Evolutionary conservation across 2,113 vertebrate genomes (phyloP), one percentile per base, ranked within the genome.

Genomic region (Cariama cristata): DNA sequence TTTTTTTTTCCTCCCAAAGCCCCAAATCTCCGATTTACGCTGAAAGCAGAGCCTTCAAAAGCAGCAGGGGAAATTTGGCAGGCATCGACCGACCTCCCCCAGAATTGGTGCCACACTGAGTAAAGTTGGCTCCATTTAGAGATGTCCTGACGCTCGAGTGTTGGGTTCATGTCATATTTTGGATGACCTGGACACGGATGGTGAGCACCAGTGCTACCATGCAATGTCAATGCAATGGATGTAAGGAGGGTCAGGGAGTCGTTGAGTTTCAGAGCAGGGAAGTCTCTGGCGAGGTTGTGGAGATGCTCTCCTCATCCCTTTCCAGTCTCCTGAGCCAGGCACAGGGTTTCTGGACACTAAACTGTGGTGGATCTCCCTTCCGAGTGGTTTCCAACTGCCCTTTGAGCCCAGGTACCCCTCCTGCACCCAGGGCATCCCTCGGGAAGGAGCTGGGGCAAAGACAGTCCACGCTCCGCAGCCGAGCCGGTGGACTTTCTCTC

Each of bases 381-480:
- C n/a, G 4, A 9, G 18, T 0, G 2, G 33, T 21, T 35, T 26
- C 15, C 4, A 3, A 12, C 28, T 18, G 12, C 40, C 20, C 30
- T n/a, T 8, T 0, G 35, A 47, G 26, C 52, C 72, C 13, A 6
- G 9, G 9, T 11, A 9, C 13, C 32, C 17, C 19, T 56, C 60
- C 76, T 0, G 8, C 32, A 38, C 8, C 8, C n/a, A 10, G 62
- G 27, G 13, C 42, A 67, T 24, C 81, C 90, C 59, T 32, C 0
- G 3, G 75, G 75, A 90, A 74, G 50, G 55, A 66, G 32, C 68
- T 23, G 75, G 58, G 33, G 35, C 53, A 67, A n/a, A 60, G 52
- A 20, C 5, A 8, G 8, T 38, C 55, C 32, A 7, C 0, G 0
- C 30, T 42, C 26, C 1, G 0, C 30, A 26, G 63, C 68, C 3